Conservation (phyloP, 2,113 vertebrate genomes). For the Gopherus evgoodei region DNA sequence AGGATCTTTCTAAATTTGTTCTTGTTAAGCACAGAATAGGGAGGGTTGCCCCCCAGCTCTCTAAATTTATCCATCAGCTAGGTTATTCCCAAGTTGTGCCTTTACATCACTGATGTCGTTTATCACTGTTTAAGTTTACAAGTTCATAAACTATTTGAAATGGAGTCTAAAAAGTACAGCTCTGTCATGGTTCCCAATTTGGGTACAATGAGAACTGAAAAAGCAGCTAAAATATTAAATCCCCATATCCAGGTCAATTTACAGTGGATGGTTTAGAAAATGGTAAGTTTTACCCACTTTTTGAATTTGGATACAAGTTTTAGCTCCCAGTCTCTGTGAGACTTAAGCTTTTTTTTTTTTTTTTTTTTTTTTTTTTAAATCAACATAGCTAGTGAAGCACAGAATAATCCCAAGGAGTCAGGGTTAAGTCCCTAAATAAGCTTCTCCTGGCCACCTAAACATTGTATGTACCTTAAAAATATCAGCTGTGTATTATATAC, state of each 20-base stretch:
- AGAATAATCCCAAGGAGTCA: background rate
- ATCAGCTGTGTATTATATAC: background rate
- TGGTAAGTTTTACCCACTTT: background rate
- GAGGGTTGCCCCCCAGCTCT: conserved; percentile 35
- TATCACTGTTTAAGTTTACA: background rate
- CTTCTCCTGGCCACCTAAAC: background rate
- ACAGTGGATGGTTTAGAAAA: background rate
- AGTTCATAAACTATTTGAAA: background rate
- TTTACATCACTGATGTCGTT: background rate
- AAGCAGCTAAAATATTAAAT: background rate
- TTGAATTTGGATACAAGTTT: no score
- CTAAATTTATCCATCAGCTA: background rate
- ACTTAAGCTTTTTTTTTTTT: background rate
- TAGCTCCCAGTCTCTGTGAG: background rate
- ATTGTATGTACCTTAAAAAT: background rate
- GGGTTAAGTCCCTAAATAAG: background rate
- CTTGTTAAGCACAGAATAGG: background rate
- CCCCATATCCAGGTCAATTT: background rate
- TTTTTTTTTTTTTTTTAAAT: background rate
- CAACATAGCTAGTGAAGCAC: background rate
- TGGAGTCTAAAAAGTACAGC: background rate
- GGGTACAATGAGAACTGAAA: background rate
- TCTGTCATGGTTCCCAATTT: background rate
- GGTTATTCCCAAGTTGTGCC: background rate
- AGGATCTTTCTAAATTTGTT: conserved; percentile 35